Evolutionary conservation across 2,888 invertebrate genomes (phyloP).

Genomic region (Pardosa pseudoannulata): DNA sequence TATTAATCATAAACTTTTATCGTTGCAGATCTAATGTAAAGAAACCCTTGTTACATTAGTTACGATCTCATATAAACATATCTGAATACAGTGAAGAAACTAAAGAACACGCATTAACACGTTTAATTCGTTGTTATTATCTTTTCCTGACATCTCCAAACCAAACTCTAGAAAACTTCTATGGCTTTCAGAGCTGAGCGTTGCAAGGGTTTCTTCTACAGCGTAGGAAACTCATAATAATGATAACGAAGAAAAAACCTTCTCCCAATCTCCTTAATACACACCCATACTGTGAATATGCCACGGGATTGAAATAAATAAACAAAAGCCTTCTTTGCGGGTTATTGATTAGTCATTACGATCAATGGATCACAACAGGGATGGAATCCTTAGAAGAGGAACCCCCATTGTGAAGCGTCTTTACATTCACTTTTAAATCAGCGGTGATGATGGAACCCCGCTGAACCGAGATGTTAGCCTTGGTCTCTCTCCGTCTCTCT

Average conservation of each 20-base stretch:
- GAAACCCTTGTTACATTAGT: too few relatives aligned
- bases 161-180: too few relatives aligned
- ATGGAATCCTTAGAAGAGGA: background rate
- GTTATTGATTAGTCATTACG: slow-evolving; percentile 29
- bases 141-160: too few relatives aligned
- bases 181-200: too few relatives aligned
- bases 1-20: too few relatives aligned
- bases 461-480: background rate
- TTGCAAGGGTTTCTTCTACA: background rate
- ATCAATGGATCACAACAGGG: background rate
- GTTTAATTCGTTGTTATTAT: background rate
- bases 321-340: background rate
- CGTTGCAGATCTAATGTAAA: too few relatives aligned
- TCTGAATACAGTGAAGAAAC: too few relatives aligned
- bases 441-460: slow-evolving; percentile 21
- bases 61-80: too few relatives aligned
- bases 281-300: background rate
- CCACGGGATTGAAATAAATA: background rate
- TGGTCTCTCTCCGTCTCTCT: too few relatives aligned
- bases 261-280: background rate
- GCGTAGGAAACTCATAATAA: background rate
- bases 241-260: background rate
- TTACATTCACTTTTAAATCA: slow-evolving; percentile 28
- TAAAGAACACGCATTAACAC: background rate
- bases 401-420: background rate